Percentiles rank a stretch among this genome's conserved stretches.
These are phyloP conservation scores for Nansenia antarctica DNA, from an alignment of 2,113 vertebrate species.

Conservation along the genomic window DNA sequence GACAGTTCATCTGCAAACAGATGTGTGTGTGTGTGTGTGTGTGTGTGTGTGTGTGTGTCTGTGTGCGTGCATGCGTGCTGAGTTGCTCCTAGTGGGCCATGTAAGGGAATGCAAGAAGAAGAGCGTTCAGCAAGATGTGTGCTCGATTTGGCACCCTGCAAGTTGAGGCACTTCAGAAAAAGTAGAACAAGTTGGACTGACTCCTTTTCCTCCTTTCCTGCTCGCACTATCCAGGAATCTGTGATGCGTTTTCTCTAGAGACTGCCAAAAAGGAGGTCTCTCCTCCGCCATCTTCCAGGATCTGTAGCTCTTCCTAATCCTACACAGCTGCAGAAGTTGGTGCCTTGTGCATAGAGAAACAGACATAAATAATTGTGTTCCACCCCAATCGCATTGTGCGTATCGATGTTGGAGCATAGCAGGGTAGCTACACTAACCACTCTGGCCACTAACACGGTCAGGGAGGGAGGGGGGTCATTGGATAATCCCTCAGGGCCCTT, in stretches of 20 bases:
- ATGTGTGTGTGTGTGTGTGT: slow-evolving; percentile 20
- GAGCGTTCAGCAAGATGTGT: slow-evolving; percentile 1
- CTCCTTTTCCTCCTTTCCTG: not conserved
- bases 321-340: not conserved
- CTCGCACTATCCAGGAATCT: not conserved
- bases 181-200: not conserved
- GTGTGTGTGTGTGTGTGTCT: no score
- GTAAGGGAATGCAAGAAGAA: slow-evolving; percentile 2
- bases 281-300: not conserved
- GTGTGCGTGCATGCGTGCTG: no score
- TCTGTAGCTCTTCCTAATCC: not conserved
- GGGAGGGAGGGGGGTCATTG: slow-evolving; percentile 34
- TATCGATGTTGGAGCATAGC: not conserved
- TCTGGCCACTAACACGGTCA: slow-evolving; percentile 50
- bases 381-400: no score
- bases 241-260: slow-evolving; percentile 4
- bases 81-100: slow-evolving; percentile 3
- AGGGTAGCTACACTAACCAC: slow-evolving; percentile 12
- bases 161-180: slow-evolving; percentile 10
- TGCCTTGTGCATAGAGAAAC: not conserved
- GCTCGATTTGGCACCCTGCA: not conserved
- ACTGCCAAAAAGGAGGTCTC: not conserved
- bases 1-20: not conserved
- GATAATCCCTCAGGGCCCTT: slow-evolving; percentile 60
- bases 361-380: no score